A percentile compares a stretch with the other conserved stretches of the same genome.
Evolutionary conservation across 2,113 vertebrate species (phyloP).

Genomic region (Lathamus discolor): DNA sequence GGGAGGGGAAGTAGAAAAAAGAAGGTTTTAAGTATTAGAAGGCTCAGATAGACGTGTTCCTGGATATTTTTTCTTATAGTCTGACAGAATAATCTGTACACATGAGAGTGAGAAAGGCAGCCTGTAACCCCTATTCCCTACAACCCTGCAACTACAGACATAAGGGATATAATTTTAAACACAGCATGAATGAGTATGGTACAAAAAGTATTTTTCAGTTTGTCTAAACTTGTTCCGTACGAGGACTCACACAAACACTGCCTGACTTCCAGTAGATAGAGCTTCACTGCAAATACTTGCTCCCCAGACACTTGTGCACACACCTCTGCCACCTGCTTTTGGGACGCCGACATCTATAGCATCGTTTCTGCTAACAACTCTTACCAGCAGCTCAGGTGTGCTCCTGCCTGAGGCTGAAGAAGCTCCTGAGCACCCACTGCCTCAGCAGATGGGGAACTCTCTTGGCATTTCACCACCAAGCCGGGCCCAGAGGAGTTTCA

Average conservation of each 20-base stretch:
- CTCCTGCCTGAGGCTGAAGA: background rate
- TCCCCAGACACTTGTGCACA: background rate
- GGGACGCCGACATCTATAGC: background rate
- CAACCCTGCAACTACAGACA: background rate
- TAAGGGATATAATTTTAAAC: background rate
- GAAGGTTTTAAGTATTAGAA: background rate
- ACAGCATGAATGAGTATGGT: background rate
- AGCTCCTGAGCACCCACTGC: background rate
- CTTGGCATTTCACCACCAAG: background rate
- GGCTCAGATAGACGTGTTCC: background rate
- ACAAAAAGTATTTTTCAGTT: background rate
- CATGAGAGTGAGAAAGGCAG: background rate
- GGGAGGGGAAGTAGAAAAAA: background rate
- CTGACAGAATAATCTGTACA: background rate
- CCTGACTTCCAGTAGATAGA: background rate
- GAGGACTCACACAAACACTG: background rate
- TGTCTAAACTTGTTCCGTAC: background rate
- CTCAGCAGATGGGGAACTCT: background rate
- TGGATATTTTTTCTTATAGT: background rate
- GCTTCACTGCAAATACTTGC: background rate
- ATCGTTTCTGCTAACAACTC: background rate
- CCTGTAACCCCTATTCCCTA: rapidly evolving
- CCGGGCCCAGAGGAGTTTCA: background rate
- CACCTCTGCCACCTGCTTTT: background rate
- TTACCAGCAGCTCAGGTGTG: background rate